Base-by-base conservation (phyloP, 1,140 invertebrate genomes). In the Formica exsecta region DNA sequence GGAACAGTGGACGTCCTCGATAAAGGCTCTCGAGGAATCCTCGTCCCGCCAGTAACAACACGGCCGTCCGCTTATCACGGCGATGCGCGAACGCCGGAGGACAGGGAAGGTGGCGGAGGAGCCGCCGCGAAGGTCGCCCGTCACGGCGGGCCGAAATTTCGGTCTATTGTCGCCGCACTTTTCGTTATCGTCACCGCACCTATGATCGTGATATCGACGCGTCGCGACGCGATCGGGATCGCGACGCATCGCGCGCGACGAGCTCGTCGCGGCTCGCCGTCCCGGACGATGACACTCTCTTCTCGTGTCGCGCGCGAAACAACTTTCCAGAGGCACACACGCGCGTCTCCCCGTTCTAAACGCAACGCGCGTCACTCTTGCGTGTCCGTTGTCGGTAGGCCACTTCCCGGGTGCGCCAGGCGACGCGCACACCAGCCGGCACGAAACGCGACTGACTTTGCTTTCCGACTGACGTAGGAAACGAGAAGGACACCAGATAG, bases 391-490 rank as follows among this genome's bases (percentile, higher is more conserved):
- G 29, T 48, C 54, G 38, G 68, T 71, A 51, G 54, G 32, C 32
- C 32, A 2, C 51, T 36, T 59, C 62, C 87, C 65, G 66, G 66
- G 65, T 65, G 51, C 59, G 64, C 61, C 77, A 38, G 74, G 22
- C 83, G 75, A 88, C 54, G 75, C 83, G 75, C 83, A 71, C 85
- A 84, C 77, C 73, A 64, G 79, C 88, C 89, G 89, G 85, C 71
- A 79, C 79, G 86, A 86, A 74, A 87, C 85, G 68, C 89, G 89
- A 89, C 88, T 85, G 87, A 79, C 85, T 86, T 62, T 38, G 76
- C 79, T 77, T 54, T 54, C 16, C 61, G 59, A 29, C 87, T 71
- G 64, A 87, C 87, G 75, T 51, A 59, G 57, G 44, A 51, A 57
- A 44, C 68, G 61, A 62, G 61, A 64, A 74, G 65, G 74, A 32